phyloP scores from a whole-genome alignment of 2,888 invertebrate genomes.

The Drosophila ustulata region DNA sequence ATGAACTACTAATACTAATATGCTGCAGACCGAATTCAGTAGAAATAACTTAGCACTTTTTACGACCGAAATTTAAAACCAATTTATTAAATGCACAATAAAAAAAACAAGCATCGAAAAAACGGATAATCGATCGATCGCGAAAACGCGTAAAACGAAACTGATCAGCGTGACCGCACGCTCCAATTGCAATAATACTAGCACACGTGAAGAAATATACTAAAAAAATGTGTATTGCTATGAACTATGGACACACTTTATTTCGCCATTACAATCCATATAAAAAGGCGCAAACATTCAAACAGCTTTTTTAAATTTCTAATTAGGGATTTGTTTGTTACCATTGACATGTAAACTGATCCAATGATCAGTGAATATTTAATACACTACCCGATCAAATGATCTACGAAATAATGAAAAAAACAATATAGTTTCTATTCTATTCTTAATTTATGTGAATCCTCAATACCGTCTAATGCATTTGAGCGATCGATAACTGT shows the following conservation, averaged over 20 bases:
- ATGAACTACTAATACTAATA: constrained; percentile 10
- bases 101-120: neutral
- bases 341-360: too few relatives aligned
- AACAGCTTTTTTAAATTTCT: too few relatives aligned
- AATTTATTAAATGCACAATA: neutral
- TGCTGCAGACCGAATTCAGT: constrained; percentile 3
- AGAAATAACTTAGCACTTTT: neutral
- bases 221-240: neutral
- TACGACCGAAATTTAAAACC: neutral
- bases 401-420: too few relatives aligned
- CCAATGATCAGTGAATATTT: too few relatives aligned
- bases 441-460: too few relatives aligned
- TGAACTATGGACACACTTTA: too few relatives aligned
- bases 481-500: neutral
- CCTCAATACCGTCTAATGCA: neutral
- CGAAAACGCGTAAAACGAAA: neutral
- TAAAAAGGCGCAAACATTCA: too few relatives aligned
- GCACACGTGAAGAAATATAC: neutral
- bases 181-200: neutral
- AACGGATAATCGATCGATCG: neutral
- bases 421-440: too few relatives aligned
- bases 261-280: too few relatives aligned
- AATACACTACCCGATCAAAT: too few relatives aligned
- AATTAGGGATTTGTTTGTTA: too few relatives aligned
- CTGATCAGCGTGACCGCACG: neutral